Evolutionary conservation across 2,113 vertebrate genomes (phyloP).

Genomic region (Corythoichthys intestinalis): DNA sequence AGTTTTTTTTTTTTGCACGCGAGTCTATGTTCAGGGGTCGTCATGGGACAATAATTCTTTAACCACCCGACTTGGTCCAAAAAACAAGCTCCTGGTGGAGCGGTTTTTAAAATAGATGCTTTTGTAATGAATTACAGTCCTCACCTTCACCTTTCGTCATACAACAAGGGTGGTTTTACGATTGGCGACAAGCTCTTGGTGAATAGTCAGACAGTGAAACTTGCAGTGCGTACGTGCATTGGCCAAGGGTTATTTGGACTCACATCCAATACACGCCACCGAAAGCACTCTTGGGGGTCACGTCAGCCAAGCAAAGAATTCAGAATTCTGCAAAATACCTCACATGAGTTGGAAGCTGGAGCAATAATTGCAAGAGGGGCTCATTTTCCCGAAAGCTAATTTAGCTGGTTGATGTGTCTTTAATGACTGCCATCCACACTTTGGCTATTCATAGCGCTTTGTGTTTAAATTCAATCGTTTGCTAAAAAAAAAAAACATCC

Average conservation of each 20-base stretch:
- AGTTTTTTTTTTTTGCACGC: neutral
- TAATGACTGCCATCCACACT: slow-evolving; percentile 43
- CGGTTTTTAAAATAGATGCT: slow-evolving; percentile 19
- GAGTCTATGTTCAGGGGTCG: neutral
- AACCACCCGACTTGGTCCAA: neutral
- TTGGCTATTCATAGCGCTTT: slow-evolving; percentile 37
- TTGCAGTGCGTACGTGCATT: slow-evolving; percentile 29
- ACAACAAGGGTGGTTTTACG: slow-evolving; percentile 13
- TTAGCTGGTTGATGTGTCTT: slow-evolving; percentile 34
- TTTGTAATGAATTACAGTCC: slow-evolving; percentile 37
- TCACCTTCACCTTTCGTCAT: slow-evolving; percentile 29
- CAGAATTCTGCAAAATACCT: slow-evolving; percentile 54
- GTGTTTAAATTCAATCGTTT: no score
- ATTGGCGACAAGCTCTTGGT: slow-evolving; percentile 12
- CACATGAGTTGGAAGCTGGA: slow-evolving; percentile 55
- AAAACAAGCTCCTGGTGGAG: neutral
- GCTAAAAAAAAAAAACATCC: no score
- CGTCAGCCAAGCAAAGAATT: slow-evolving; percentile 39
- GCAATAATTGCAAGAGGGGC: slow-evolving; percentile 21
- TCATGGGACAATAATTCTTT: slow-evolving; percentile 8
- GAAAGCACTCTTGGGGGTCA: slow-evolving; percentile 37
- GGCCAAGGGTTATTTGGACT: slow-evolving; percentile 37
- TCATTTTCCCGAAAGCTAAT: slow-evolving; percentile 38
- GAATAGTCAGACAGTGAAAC: slow-evolving; percentile 49
- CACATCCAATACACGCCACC: slow-evolving; percentile 23